These are phyloP conservation scores for Nesogale talazaci DNA, from an alignment of 2,113 vertebrate genomes.

Conservation along the genomic window DNA sequence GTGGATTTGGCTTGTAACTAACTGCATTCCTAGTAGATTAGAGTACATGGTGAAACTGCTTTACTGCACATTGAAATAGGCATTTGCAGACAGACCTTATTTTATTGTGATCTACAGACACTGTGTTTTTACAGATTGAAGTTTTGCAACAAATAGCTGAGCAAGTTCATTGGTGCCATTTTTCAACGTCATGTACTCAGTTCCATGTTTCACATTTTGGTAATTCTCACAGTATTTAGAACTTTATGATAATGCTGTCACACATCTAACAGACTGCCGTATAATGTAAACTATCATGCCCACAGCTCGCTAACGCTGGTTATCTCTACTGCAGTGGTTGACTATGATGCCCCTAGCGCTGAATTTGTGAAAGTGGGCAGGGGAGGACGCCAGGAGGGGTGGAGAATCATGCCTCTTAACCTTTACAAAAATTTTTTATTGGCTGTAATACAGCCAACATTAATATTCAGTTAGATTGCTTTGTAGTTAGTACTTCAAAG, in stretches of 20 bases:
- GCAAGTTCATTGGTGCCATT: too few species aligned
- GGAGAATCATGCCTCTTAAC: not conserved
- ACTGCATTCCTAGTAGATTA: slow-evolving; percentile 13
- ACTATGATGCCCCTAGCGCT: not conserved
- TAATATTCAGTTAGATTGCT: not conserved
- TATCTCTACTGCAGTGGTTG: not conserved
- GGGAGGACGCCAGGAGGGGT: not conserved
- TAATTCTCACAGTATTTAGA: too few species aligned
- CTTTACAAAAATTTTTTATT: slow-evolving; percentile 1
- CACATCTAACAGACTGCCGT: too few species aligned
- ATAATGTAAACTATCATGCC: too few species aligned
- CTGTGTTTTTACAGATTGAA: too few species aligned
- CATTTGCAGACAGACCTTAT: not conserved
- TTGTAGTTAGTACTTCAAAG: not conserved
- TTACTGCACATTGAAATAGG: slow-evolving; percentile 32
- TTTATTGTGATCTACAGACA: too few species aligned
- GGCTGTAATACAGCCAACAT: not conserved
- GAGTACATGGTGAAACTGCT: not conserved
- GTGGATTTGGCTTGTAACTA: not conserved
- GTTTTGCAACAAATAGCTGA: too few species aligned
- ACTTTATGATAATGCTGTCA: too few species aligned
- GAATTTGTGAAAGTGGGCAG: slow-evolving; percentile 14
- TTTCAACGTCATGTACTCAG: too few species aligned
- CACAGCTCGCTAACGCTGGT: too few species aligned
- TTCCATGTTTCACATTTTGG: too few species aligned